Evolutionary conservation across 2,113 vertebrate genomes (phyloP), one percentile per base, ranked within the genome.

Genomic region (Channa argus): DNA sequence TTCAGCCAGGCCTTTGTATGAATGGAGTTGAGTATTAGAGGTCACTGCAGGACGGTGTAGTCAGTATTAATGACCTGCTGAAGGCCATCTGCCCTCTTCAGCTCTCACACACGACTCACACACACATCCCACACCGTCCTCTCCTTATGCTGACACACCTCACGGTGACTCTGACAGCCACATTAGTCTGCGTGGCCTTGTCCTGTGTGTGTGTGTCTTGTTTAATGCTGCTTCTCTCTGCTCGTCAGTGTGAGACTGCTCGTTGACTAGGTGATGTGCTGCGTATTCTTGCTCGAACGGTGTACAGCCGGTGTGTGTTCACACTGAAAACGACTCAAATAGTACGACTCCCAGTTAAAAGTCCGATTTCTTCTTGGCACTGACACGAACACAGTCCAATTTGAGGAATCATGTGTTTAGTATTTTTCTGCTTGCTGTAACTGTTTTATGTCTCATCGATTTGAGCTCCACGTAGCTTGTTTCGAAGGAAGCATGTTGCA

Each of bases 41-140:
- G 77, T 80, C 67, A 75, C 52, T 14, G 58, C 66, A 43, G 80
- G 61, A 45, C 5, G 71, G 37, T 77, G 72, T 24, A 54, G 70
- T 52, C n/a, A 4, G 37, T 70, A 60, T 80, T 81, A 66, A 86
- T 75, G 74, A 75, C 80, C 74, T 36, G 37, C 73, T 80, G 65
- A 71, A 83, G 50, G 34, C 70, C 77, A 71, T 74, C 62, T 75
- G 66, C 62, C 51, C 66, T 36, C 44, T 45, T 53, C 41, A 3
- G 3, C 50, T 6, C 68, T n/a, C 68, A 46, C 76, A 8, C 46
- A 36, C 34, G 51, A 4, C 44, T 13, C 7, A 34, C 77, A 61
- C 12, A 0, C 34, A 63, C 3, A 36, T 6, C 9, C 38, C 15
- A 6, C 14, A 13, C 50, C 49, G 10, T 41, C 44, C 2, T 3